A percentile compares a stretch with the other conserved stretches of the same genome.
phyloP scores from a whole-genome alignment of 1,140 invertebrate genomes.

The Drosophila subpulchrella region DNA sequence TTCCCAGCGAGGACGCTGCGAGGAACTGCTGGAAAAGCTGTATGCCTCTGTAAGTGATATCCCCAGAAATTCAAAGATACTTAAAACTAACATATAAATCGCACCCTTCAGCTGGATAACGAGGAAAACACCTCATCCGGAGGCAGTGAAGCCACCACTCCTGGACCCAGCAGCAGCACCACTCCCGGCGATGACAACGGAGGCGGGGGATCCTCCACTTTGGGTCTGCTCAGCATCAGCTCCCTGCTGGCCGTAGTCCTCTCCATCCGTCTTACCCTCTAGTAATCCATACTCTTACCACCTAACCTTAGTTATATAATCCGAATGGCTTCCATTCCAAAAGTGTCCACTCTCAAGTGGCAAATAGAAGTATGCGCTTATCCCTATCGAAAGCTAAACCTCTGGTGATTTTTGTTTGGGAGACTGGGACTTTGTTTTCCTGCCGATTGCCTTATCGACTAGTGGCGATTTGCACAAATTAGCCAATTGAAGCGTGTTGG shows the following conservation, averaged over 20 bases:
- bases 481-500: constrained; percentile 32
- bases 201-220: constrained; percentile 40
- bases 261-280: constrained; percentile 46
- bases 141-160: not conserved
- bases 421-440: constrained; percentile 28
- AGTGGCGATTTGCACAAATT: constrained; percentile 51
- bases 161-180: not conserved
- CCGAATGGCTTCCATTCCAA: constrained; percentile 45
- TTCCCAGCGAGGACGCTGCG: constrained; percentile 86
- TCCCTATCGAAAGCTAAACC: constrained; percentile 40
- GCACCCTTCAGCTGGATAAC: constrained; percentile 52
- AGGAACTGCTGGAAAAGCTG: constrained; percentile 84
- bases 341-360: constrained; percentile 37
- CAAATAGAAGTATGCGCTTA: constrained; percentile 55
- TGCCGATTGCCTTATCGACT: constrained; percentile 32
- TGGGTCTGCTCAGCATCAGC: constrained; percentile 52
- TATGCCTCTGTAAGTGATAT: constrained; percentile 60
- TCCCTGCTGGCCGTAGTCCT: constrained; percentile 53
- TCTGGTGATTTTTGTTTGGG: constrained; percentile 17
- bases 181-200: constrained; percentile 20
- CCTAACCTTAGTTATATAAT: constrained; percentile 59
- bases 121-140: constrained; percentile 18
- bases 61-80: rapidly evolving
- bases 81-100: not conserved
- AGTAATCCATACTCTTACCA: constrained; percentile 15